These are phyloP conservation scores for Aethes cnicana DNA, from an alignment of 2,888 invertebrate species.

Conservation along the genomic window DNA sequence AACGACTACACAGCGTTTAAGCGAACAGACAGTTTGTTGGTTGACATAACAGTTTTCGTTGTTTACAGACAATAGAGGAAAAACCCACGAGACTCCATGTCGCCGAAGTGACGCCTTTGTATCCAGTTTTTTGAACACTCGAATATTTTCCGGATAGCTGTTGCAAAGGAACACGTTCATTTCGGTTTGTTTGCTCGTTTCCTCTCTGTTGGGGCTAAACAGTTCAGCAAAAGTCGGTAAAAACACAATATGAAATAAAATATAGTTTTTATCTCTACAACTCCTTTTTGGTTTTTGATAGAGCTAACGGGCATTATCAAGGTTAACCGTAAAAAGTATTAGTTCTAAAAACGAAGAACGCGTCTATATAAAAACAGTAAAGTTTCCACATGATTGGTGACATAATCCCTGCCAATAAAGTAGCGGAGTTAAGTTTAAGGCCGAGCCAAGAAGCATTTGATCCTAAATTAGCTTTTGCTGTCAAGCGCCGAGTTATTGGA, in stretches of 20 bases:
- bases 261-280: no score
- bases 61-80: conserved; percentile 36
- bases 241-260: no score
- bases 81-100: conserved; percentile 35
- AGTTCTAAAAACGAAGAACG: no score
- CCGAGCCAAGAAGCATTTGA: conserved; percentile 6
- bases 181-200: neutral
- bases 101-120: conserved; percentile 30
- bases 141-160: conserved; percentile 15
- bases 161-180: neutral
- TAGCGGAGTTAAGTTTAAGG: conserved; percentile 2
- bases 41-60: conserved; percentile 38
- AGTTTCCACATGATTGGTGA: neutral
- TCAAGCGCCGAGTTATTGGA: conserved; percentile 22
- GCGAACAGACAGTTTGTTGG: conserved; percentile 33
- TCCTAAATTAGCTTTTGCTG: conserved; percentile 13
- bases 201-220: no score
- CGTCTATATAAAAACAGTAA: no score
- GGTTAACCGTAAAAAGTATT: no score
- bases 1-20: conserved; percentile 21
- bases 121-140: conserved; percentile 29
- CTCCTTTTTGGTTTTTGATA: no score
- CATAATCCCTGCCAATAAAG: neutral
- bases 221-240: no score
- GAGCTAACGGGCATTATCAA: no score